Percentiles rank a stretch among this genome's conserved stretches.
Conservation (phyloP, 2,888 invertebrate species). For the Eucriotettix oculatus region DNA sequence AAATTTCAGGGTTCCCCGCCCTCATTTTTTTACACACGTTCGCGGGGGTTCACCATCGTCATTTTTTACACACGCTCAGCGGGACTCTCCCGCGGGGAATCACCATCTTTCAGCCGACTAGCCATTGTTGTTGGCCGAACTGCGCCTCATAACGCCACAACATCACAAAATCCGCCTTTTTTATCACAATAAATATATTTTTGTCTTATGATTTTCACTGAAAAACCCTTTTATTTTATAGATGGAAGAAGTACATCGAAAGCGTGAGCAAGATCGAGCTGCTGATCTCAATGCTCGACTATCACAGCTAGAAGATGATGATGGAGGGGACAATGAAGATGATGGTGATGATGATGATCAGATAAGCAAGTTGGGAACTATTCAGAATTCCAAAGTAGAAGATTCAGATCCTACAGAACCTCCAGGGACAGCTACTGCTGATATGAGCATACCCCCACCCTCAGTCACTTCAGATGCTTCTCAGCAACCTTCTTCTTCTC, state of each 20-base stretch:
- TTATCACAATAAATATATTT: too few relatives aligned
- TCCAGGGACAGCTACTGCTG: slow-evolving; percentile 8
- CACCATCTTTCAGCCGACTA: too few relatives aligned
- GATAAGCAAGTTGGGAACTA: slow-evolving; percentile 13
- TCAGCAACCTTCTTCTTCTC: slow-evolving; percentile 20
- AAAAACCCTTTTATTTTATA: slow-evolving; percentile 12
- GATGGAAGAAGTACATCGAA: slow-evolving; percentile 73
- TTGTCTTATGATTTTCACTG: too few relatives aligned
- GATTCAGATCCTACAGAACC: slow-evolving; percentile 17
- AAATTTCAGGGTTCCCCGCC: too few relatives aligned
- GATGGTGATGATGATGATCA: slow-evolving; percentile 7
- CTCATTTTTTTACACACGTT: too few relatives aligned
- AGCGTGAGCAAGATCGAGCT: slow-evolving; percentile 49
- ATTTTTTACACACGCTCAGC: too few relatives aligned
- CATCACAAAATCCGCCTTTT: too few relatives aligned
- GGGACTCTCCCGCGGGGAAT: too few relatives aligned
- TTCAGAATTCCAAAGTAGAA: slow-evolving; percentile 15
- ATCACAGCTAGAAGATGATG: slow-evolving; percentile 19
- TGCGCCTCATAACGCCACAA: too few relatives aligned
- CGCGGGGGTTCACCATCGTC: too few relatives aligned
- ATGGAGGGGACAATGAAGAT: slow-evolving; percentile 22
- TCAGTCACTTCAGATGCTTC: slow-evolving; percentile 10
- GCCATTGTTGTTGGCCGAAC: too few relatives aligned
- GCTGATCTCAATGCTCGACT: slow-evolving; percentile 40
- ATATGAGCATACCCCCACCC: slow-evolving; percentile 9